Evolutionary conservation across 2,797 vertebrate genomes (phyloP).

Genomic region (Moxostoma hubbsi): DNA sequence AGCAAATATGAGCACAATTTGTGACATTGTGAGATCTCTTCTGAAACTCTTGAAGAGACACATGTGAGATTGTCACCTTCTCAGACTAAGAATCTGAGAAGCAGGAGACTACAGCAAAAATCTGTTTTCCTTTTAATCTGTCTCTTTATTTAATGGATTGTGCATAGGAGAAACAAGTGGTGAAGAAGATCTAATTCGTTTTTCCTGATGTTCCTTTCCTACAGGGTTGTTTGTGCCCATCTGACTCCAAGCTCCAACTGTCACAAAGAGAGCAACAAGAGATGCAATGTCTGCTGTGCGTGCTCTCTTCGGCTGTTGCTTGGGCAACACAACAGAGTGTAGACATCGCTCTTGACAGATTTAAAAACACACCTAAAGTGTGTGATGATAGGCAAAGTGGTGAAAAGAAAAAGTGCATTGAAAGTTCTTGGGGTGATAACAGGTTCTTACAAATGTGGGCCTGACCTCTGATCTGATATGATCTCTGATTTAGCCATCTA

Average conservation of each 20-base stretch:
- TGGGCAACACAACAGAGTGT: constrained; percentile 54
- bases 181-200: background rate
- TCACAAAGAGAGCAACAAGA: no score
- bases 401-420: constrained; percentile 21
- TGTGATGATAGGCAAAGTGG: constrained; percentile 54
- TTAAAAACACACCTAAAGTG: constrained; percentile 54
- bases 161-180: background rate
- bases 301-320: constrained; percentile 45
- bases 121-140: background rate
- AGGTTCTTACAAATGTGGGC: constrained; percentile 26
- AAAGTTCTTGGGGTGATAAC: constrained; percentile 26
- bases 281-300: constrained; percentile 5
- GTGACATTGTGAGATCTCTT: no score
- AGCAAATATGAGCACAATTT: no score
- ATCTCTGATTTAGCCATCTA: constrained; percentile 18
- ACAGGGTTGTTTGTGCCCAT: background rate
- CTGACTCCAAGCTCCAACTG: background rate
- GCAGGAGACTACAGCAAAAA: background rate
- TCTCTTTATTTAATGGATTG: background rate
- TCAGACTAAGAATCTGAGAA: background rate
- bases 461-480: constrained; percentile 9
- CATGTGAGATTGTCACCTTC: background rate
- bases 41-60: no score
- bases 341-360: constrained; percentile 40
- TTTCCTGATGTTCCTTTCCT: background rate